These are phyloP conservation scores for Crossocerus cetratus DNA, from an alignment of 2,888 invertebrate species.

Conservation along the genomic window DNA sequence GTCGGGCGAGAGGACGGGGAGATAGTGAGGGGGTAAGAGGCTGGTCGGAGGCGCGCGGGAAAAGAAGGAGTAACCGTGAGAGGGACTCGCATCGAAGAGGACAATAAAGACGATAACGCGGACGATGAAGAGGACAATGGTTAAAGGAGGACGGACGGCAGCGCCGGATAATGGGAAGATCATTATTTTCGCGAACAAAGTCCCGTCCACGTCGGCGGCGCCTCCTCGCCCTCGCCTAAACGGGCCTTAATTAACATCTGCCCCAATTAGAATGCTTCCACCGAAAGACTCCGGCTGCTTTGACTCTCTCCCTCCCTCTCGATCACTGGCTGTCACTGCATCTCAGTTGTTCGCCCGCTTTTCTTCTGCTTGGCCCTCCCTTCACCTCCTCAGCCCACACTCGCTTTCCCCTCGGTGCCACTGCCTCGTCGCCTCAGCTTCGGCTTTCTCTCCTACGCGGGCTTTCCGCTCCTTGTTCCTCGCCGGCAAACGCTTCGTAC, in stretches of 20 bases:
- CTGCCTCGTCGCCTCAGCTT: too few relatives aligned
- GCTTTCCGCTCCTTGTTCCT: constrained; percentile 24
- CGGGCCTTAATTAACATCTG: constrained; percentile 70
- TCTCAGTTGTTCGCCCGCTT: too few relatives aligned
- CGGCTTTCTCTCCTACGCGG: too few relatives aligned
- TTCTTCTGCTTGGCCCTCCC: too few relatives aligned
- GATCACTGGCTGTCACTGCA: not conserved
- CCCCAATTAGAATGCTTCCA: constrained; percentile 65
- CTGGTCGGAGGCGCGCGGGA: too few relatives aligned
- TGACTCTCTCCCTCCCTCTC: constrained; percentile 32
- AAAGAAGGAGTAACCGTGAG: not conserved
- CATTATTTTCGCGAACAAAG: constrained; percentile 74
- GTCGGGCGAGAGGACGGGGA: constrained; percentile 1
- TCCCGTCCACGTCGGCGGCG: constrained; percentile 67
- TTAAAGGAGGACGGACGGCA: constrained; percentile 65
- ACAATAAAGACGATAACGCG: constrained; percentile 72
- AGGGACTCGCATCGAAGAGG: constrained; percentile 46
- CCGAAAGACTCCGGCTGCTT: constrained; percentile 53
- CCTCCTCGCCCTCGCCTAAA: constrained; percentile 57
- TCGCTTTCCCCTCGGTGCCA: too few relatives aligned
- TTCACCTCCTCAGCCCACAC: too few relatives aligned
- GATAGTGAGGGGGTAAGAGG: not conserved
- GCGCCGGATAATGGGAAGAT: constrained; percentile 72
- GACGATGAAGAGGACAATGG: constrained; percentile 73
- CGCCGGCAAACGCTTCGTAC: constrained; percentile 41